A percentile compares a stretch with the other conserved stretches of the same genome.
Conservation (phyloP, 2,113 vertebrate species). For the Pogona vitticeps region DNA sequence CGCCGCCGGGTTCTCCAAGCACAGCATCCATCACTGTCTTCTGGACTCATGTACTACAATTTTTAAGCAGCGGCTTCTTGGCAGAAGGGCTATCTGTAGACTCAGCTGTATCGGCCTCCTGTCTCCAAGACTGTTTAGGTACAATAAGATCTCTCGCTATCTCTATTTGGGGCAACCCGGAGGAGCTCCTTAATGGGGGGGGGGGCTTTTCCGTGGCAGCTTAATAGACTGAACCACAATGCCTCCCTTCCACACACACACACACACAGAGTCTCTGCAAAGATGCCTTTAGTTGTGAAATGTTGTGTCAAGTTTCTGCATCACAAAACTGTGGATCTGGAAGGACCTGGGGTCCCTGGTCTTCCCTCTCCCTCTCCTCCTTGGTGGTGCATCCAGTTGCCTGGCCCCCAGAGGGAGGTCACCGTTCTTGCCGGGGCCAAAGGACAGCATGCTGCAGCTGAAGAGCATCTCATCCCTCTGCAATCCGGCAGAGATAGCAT, state of each 20-base stretch:
- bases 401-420: too few relatives aligned
- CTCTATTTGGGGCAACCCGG: rapidly evolving
- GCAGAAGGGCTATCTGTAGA: not conserved
- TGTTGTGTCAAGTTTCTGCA: not conserved
- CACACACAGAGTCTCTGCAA: not conserved
- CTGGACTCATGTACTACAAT: not conserved
- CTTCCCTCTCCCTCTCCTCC: not conserved
- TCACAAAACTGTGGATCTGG: not conserved
- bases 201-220: not conserved
- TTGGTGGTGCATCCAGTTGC: too few relatives aligned
- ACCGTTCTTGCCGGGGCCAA: too few relatives aligned
- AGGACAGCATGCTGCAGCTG: too few relatives aligned
- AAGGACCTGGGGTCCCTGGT: not conserved
- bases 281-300: not conserved
- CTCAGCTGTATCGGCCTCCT: slow-evolving; percentile 5
- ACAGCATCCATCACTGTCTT: slow-evolving; percentile 13
- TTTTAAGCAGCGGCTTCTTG: not conserved
- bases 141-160: not conserved
- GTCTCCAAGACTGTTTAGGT: not conserved
- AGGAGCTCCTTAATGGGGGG: not conserved
- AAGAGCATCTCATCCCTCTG: too few relatives aligned
- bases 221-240: too few relatives aligned
- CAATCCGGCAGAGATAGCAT: too few relatives aligned
- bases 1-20: not conserved
- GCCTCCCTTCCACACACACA: not conserved